Evolutionary conservation across 1,140 invertebrate species (phyloP).

Genomic region (Pogonomyrmex californicus): DNA sequence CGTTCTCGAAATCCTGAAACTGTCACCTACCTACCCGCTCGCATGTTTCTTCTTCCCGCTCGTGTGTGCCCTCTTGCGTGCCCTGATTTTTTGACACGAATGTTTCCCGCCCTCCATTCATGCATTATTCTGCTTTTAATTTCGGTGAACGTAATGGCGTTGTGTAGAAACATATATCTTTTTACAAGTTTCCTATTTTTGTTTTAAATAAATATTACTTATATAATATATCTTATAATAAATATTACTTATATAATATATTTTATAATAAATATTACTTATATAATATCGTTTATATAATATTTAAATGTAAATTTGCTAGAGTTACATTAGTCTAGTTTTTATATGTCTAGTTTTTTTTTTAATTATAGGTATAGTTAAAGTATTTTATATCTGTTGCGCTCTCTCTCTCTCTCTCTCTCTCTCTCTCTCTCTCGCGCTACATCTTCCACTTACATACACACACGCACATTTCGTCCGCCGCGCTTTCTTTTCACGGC

Average conservation of each 20-base stretch:
- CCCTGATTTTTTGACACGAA: constrained; percentile 15
- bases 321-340: not conserved
- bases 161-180: not conserved
- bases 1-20: constrained; percentile 27
- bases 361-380: no score
- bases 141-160: not conserved
- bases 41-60: constrained; percentile 4
- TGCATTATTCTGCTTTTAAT: constrained; percentile 32
- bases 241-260: no score
- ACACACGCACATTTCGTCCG: not conserved
- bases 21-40: constrained; percentile 42
- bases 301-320: not conserved
- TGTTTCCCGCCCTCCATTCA: constrained; percentile 31
- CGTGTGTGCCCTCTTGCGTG: constrained; percentile 1
- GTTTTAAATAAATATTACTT: not conserved
- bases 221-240: no score
- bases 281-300: no score
- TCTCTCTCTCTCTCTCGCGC: no score
- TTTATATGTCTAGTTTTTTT: constrained; percentile 5
- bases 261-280: no score
- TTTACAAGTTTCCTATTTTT: not conserved
- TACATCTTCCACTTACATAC: not conserved
- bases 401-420: no score
- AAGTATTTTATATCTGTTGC: constrained; percentile 29
- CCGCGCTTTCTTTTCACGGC: constrained; percentile 38